These are phyloP conservation scores for Dicaeum eximium DNA, from an alignment of 2,113 vertebrate species.

Conservation along the genomic window DNA sequence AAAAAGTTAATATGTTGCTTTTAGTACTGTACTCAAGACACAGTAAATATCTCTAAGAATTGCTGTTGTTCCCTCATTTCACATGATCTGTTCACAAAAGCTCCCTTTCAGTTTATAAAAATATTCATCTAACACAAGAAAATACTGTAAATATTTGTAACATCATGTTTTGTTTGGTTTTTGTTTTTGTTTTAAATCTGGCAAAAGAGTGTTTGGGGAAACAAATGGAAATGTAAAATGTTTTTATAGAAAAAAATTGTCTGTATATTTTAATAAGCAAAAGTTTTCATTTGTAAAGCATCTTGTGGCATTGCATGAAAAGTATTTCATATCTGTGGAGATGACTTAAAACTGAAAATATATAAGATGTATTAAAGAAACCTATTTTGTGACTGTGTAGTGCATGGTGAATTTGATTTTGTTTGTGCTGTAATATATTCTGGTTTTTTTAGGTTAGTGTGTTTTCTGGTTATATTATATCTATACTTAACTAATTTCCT, in stretches of 20 bases:
- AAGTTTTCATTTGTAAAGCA: slow-evolving; percentile 81
- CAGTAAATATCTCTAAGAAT: slow-evolving; percentile 37
- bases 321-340: slow-evolving; percentile 73
- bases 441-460: slow-evolving; percentile 66
- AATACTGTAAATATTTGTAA: slow-evolving; percentile 80
- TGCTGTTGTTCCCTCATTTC: slow-evolving; percentile 57
- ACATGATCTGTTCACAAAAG: slow-evolving; percentile 56
- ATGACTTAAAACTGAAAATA: slow-evolving; percentile 79
- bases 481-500: slow-evolving; percentile 72
- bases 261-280: slow-evolving; percentile 85
- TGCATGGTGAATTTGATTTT: slow-evolving; percentile 78
- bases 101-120: slow-evolving; percentile 70
- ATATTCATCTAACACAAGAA: slow-evolving; percentile 72
- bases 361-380: slow-evolving; percentile 80
- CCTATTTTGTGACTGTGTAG: slow-evolving; percentile 80
- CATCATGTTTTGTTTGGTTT: not conserved
- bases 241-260: slow-evolving; percentile 78
- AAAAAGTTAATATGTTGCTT: slow-evolving; percentile 29
- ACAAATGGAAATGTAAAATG: slow-evolving; percentile 77
- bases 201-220: slow-evolving; percentile 72
- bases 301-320: slow-evolving; percentile 71
- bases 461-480: slow-evolving; percentile 72
- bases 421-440: slow-evolving; percentile 73
- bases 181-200: slow-evolving; percentile 9
- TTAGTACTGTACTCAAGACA: slow-evolving; percentile 60